These are phyloP conservation scores for Siniperca undulata DNA, from an alignment of 2,797 vertebrate species.

Conservation along the genomic window DNA sequence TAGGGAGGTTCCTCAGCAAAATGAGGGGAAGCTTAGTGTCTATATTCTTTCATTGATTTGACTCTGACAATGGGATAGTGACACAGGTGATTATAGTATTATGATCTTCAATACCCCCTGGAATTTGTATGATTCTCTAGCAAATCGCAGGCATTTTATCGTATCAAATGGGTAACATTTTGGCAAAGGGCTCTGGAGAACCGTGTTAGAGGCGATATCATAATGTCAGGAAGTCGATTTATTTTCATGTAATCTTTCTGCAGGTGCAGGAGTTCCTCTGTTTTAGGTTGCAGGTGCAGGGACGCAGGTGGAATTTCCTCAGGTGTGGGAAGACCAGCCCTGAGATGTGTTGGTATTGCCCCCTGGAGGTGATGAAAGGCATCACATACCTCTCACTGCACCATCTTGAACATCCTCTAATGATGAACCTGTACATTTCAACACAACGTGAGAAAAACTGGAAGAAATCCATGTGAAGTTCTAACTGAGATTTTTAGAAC, in stretches of 20 bases:
- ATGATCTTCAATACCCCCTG: neutral
- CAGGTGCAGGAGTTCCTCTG: slow-evolving; percentile 24
- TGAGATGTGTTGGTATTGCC: slow-evolving; percentile 49
- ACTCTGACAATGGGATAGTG: neutral
- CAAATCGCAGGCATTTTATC: neutral
- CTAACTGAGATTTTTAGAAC: neutral
- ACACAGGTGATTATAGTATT: neutral
- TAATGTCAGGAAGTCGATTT: slow-evolving; percentile 29
- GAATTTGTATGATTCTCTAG: slow-evolving; percentile 1
- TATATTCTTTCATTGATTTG: neutral
- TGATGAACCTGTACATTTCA: neutral
- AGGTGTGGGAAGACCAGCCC: slow-evolving; percentile 45
- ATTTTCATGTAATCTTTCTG: slow-evolving; percentile 36
- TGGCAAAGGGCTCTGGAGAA: neutral
- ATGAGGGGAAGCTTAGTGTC: neutral
- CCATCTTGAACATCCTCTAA: slow-evolving; percentile 26
- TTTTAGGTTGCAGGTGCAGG: slow-evolving; percentile 44
- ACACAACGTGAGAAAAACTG: neutral
- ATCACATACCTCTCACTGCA: neutral
- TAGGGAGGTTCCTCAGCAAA: slow-evolving; percentile 47
- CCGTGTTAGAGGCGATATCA: neutral
- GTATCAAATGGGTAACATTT: neutral
- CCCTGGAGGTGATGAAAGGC: slow-evolving; percentile 53
- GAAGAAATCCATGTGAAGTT: neutral
- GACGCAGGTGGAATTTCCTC: slow-evolving; percentile 47